Evolutionary conservation across 2,113 vertebrate species (phyloP), one percentile per base, ranked within the genome.

Genomic region (Connochaetes taurinus): DNA sequence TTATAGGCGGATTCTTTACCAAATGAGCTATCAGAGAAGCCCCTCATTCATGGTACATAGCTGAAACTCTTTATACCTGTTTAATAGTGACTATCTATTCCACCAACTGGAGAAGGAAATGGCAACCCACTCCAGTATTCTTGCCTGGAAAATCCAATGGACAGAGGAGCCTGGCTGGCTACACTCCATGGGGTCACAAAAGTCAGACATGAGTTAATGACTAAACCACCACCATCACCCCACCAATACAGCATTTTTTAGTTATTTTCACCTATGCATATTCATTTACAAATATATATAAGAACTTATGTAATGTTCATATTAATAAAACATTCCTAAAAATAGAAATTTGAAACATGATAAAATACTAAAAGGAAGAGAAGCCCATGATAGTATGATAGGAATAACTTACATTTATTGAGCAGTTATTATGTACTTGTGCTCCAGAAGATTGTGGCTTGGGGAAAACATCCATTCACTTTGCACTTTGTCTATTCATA

Each of bases 271-370:
- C 19, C 5, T 13, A 58, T 80, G 13, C 2, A 27, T 53, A 92
- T 29, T 53, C 11, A 90, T 76, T 88, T 94, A n/a, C 50, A 88
- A 95, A 71, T 74, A 60, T 16, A 53, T 33, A 53, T 31, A 81
- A 67, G n/a, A 90, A 88, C 3, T 62, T 64, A 10, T n/a, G 6
- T 57, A 74, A 50, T 40, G 40, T 25, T 50, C 7, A 81, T 85
- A 23, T 80, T 62, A 58, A 80, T 50, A 58, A 87, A 95, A 7
- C 53, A 87, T 90, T 40, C 2, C 19, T 97, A 74, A 87, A 93
- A 87, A 13, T 36, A 85, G 6, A 92, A 55, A 87, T 58, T 16
- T 87, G 43, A 94, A 92, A 67, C n/a, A 6, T 45, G 7, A 74
- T 27, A 85, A 21, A 1, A 78, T 47, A 62, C 7, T 13, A 60